Base-by-base conservation (phyloP, 2,113 vertebrate genomes). In the Arenaria interpres region DNA sequence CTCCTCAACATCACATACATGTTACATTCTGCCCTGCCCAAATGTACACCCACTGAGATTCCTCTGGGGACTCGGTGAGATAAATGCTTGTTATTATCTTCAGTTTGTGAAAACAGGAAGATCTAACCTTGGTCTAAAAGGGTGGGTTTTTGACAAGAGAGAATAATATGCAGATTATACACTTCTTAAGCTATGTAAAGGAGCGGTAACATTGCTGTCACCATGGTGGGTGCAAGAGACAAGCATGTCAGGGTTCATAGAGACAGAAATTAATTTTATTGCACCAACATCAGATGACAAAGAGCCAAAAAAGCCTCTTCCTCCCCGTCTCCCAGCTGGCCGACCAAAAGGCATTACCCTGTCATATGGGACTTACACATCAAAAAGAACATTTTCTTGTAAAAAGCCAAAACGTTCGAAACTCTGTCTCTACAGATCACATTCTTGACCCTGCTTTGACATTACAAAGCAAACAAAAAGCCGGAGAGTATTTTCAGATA, bases 391-490 rank as follows among this genome's bases (percentile, higher is more conserved):
- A 24, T 71, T 88, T 90, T 67, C 89, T 90, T 90, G 82, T 93
- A 93, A 93, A 96, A 93, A 19, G 2, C 21, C 30, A 50, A 69
- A 83, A 73, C 3, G 59, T 72, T 85, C 63, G 92, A 93, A 95
- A 93, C 63, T 81, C 75, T 81, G 81, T 33, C 93, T 72, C 46
- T 51, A 90, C 64, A 67, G 83, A 95, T 89, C 81, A 91, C 93
- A 94, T 96, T 95, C 93, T 60, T 95, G 93, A 95, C 96, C 92
- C 85, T 90, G 46, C 85, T 90, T 56, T 97, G 96, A 96, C 96
- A 96, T 94, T 88, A 84, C 85, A 97, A 96, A 96, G 90, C 88
- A 97, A 96, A 94, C 88, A 94, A 79, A 93, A 95, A 90, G 79
- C 74, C 90, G 90, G 93, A 91, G 71, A 86, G 78, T 46, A n/a